A percentile compares a stretch with the other conserved stretches of the same genome.
Evolutionary conservation across 2,888 invertebrate genomes (phyloP).

Genomic region (Drosophila fungiperda): DNA sequence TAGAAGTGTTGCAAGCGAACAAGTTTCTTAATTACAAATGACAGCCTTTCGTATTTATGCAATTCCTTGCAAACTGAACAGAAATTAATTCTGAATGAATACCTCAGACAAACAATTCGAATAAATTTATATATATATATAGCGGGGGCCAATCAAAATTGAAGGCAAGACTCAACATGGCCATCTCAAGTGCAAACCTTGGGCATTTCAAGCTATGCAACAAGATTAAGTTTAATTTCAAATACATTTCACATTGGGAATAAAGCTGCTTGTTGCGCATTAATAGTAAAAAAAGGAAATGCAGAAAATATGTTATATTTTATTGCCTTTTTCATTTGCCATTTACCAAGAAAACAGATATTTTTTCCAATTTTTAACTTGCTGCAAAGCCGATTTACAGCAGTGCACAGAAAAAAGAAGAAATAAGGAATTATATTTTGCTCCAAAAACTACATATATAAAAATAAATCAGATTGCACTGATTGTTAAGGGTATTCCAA

Average conservation of each 20-base stretch:
- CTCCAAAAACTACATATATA: background rate
- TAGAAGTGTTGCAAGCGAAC: constrained; percentile 41
- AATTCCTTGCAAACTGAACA: background rate
- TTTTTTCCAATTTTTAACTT: background rate
- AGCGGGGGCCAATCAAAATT: background rate
- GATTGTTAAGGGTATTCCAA: background rate
- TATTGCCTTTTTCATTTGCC: background rate
- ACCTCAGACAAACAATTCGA: constrained; percentile 4
- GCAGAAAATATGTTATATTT: background rate
- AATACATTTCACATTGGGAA: background rate
- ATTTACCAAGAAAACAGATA: no score
- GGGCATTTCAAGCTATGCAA: background rate
- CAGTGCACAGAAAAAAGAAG: background rate
- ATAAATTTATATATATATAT: no score
- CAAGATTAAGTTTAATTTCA: background rate
- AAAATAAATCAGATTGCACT: background rate
- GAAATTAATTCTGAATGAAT: background rate
- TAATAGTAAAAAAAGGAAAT: background rate
- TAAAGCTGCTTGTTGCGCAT: background rate
- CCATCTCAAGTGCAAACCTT: background rate
- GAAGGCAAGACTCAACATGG: background rate
- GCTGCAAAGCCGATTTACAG: background rate
- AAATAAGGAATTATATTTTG: no score
- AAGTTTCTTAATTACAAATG: constrained; percentile 52
- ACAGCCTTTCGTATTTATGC: constrained; percentile 45